Evolutionary conservation across 2,797 vertebrate genomes (phyloP).

Genomic region (Basileuterus tristriatus): DNA sequence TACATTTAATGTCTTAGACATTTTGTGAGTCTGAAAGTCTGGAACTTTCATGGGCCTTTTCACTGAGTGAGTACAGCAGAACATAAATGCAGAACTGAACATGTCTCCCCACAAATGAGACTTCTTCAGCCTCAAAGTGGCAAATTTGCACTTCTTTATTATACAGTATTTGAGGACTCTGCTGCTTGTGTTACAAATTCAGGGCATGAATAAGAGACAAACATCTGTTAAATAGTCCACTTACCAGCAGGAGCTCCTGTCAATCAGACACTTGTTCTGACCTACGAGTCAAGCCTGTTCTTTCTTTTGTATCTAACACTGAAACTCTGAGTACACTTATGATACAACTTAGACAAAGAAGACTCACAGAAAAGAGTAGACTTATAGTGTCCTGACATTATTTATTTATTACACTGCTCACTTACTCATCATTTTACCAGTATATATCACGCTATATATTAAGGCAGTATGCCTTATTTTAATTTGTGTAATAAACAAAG

Average conservation of each 20-base stretch:
- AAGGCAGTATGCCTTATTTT: neutral
- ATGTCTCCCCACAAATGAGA: neutral
- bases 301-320: neutral
- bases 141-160: neutral
- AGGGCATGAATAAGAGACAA: fast-evolving
- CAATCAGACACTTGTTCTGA: neutral
- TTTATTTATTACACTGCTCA: neutral
- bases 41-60: neutral
- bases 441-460: neutral
- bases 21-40: neutral
- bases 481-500: neutral
- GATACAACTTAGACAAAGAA: neutral
- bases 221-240: neutral
- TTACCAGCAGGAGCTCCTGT: neutral
- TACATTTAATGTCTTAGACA: neutral
- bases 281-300: neutral
- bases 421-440: neutral
- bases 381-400: neutral
- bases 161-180: neutral
- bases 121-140: neutral
- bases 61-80: neutral
- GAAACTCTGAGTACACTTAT: neutral
- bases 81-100: neutral
- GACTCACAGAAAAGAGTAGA: fast-evolving
- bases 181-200: neutral